Evolutionary conservation across 2,113 vertebrate genomes (phyloP).

Genomic region (Mohoua ochrocephala): DNA sequence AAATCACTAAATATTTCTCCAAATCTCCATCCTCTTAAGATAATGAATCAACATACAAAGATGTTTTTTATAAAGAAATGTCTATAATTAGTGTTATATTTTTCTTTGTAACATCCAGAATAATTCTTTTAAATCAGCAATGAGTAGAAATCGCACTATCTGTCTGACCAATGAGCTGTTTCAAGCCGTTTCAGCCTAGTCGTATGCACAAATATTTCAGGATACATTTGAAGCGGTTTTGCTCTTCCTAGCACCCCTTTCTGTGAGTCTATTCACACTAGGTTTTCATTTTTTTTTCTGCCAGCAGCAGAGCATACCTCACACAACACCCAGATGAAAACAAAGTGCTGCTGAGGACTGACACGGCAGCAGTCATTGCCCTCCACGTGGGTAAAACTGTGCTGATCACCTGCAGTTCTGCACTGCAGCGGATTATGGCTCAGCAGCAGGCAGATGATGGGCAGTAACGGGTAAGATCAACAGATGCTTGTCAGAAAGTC

Average conservation of each 20-base stretch:
- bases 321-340: accelerated
- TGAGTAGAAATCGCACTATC: not conserved
- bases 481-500: not conserved
- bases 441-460: not conserved
- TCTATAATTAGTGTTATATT: not conserved
- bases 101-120: not conserved
- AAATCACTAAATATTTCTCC: not conserved
- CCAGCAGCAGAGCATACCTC: not conserved
- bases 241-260: not conserved
- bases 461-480: not conserved
- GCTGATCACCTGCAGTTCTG: not conserved
- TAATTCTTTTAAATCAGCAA: not conserved
- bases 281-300: not conserved
- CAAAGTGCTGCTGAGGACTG: not conserved
- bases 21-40: not conserved
- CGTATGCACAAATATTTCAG: not conserved
- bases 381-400: not conserved
- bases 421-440: not conserved
- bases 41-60: not conserved
- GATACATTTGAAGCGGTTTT: not conserved
- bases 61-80: accelerated
- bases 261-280: not conserved
- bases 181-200: not conserved
- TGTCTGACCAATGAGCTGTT: not conserved
- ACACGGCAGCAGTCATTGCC: not conserved